Evolutionary conservation across 1,140 invertebrate species (phyloP).

Genomic region (Periplaneta americana): DNA sequence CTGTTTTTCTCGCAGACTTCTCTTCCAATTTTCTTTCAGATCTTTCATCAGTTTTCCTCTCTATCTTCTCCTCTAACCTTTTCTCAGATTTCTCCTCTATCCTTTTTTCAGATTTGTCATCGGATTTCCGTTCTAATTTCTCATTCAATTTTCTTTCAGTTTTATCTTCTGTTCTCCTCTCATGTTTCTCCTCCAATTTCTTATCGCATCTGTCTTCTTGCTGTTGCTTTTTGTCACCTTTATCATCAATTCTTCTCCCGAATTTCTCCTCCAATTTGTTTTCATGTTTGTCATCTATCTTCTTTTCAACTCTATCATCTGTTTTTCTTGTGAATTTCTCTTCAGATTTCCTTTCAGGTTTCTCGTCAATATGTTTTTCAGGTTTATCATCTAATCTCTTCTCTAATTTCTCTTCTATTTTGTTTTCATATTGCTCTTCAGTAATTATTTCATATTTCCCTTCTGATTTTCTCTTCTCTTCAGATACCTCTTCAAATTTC

Average conservation of each 20-base stretch:
- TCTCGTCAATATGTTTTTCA: conserved; percentile 31
- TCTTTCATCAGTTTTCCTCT: background rate
- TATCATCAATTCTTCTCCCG: background rate
- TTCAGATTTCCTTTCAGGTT: conserved; percentile 26
- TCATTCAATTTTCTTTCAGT: background rate
- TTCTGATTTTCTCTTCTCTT: conserved; percentile 29
- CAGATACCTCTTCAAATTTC: conserved; percentile 14
- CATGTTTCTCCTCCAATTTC: background rate
- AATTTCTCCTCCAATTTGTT: background rate
- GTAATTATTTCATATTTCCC: conserved; percentile 33
- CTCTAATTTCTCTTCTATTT: background rate
- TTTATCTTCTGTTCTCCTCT: background rate
- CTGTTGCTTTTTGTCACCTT: background rate
- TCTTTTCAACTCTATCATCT: background rate
- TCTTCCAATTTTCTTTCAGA: background rate
- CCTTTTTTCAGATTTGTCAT: conserved; percentile 4
- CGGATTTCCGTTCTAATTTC: background rate
- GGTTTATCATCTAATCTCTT: background rate
- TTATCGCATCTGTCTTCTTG: background rate
- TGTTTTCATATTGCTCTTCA: too few species aligned
- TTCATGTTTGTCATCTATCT: background rate
- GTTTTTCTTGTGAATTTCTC: conserved; percentile 16
- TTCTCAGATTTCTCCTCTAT: background rate
- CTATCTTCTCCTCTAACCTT: background rate
- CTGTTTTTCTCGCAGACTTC: background rate